phyloP scores from a whole-genome alignment of 2,113 vertebrate species.

The Brachypteracias leptosomus region DNA sequence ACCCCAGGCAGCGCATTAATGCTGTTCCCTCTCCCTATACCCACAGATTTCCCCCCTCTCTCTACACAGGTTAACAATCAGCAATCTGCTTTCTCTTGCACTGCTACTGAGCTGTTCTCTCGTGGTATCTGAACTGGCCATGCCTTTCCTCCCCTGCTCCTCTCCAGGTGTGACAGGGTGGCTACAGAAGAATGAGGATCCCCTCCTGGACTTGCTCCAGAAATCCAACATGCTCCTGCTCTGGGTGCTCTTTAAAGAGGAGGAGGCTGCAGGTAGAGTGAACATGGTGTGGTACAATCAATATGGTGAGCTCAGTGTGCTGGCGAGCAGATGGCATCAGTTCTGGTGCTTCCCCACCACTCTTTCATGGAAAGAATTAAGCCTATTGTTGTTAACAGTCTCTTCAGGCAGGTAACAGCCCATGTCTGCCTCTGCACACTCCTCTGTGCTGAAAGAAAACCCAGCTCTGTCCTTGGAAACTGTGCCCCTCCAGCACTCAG shows the following conservation, averaged over 20 bases:
- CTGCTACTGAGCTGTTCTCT: not conserved
- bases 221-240: not conserved
- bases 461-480: not conserved
- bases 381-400: not conserved
- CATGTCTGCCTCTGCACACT: not conserved
- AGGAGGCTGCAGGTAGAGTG: conserved; percentile 21
- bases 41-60: not conserved
- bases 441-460: not conserved
- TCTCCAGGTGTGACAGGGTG: conserved; percentile 23
- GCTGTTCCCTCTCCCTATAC: not conserved
- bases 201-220: conserved; percentile 48
- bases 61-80: not conserved
- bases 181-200: conserved; percentile 60
- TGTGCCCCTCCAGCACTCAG: not conserved
- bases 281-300: not conserved
- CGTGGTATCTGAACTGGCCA: not conserved
- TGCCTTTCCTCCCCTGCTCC: not conserved
- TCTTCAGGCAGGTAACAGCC: not conserved
- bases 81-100: not conserved
- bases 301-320: not conserved
- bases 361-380: not conserved
- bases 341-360: not conserved
- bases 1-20: not conserved
- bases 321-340: accelerated
- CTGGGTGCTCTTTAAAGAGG: conserved; percentile 41